A percentile compares a stretch with the other conserved stretches of the same genome.
Evolutionary conservation across 2,888 invertebrate genomes (phyloP).

Genomic region (Andricus curvator): DNA sequence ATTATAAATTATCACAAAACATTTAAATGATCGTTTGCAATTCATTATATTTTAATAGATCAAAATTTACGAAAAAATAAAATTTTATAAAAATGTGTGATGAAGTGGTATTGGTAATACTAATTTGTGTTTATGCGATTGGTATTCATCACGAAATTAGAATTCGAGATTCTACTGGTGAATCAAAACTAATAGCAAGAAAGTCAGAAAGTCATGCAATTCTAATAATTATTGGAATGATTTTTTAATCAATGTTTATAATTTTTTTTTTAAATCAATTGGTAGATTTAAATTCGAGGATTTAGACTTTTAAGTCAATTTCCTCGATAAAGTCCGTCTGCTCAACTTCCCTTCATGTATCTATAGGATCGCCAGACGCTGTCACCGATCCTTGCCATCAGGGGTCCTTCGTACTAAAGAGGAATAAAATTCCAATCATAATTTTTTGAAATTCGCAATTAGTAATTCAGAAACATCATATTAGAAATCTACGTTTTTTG

Average conservation of each 20-base stretch:
- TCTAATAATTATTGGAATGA: background rate
- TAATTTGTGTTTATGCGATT: background rate
- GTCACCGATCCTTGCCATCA: no score
- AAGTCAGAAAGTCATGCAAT: constrained; percentile 33
- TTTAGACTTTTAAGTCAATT: background rate
- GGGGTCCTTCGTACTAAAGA: no score
- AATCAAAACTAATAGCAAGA: background rate
- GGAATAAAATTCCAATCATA: no score
- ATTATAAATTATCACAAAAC: background rate
- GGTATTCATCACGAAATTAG: background rate
- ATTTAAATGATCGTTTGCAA: background rate
- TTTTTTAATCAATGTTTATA: background rate
- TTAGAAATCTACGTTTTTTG: no score
- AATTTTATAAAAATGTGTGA: background rate
- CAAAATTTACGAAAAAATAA: background rate
- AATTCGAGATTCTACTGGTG: background rate
- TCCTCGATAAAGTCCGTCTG: background rate
- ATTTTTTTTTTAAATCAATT: background rate
- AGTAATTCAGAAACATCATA: no score
- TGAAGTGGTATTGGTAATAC: background rate
- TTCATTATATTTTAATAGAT: no score
- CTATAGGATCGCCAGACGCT: no score
- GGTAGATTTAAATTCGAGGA: background rate
- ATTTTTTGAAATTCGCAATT: no score
- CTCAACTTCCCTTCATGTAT: no score